phyloP scores from a whole-genome alignment of 2,797 vertebrate species.

The Girardinus metallicus region DNA sequence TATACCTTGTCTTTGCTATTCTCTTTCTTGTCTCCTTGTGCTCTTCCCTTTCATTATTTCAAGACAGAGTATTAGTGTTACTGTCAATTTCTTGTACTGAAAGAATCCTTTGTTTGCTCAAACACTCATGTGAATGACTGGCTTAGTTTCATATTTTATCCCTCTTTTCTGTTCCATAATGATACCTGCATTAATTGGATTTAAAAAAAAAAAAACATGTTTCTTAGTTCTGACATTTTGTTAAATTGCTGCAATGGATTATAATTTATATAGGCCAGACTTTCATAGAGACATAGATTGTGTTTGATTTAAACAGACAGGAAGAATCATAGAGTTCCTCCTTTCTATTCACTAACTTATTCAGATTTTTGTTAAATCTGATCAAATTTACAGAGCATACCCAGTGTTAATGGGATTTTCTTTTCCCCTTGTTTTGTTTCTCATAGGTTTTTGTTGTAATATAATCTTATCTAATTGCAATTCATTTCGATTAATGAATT shows the following conservation, averaged over 20 bases:
- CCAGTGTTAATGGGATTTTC: background rate
- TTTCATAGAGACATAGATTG: conserved; percentile 39
- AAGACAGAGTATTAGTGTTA: conserved; percentile 31
- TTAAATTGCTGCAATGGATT: conserved; percentile 23
- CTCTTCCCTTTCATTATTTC: conserved; percentile 20
- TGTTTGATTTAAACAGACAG: conserved; percentile 39
- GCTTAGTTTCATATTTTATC: conserved; percentile 43
- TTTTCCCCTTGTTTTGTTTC: background rate
- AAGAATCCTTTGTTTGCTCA: conserved; percentile 33
- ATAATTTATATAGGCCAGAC: conserved; percentile 17
- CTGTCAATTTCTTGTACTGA: conserved; percentile 36
- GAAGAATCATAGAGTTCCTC: conserved; percentile 21
- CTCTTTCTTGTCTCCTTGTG: background rate
- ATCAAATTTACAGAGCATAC: background rate
- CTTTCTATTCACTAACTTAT: conserved; percentile 2
- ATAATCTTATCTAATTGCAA: background rate
- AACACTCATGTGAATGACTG: conserved; percentile 31
- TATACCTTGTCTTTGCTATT: background rate
- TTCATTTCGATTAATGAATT: background rate
- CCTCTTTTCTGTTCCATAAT: conserved; percentile 17
- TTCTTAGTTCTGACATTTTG: conserved; percentile 27
- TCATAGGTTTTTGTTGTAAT: background rate
- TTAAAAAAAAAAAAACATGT: conserved; percentile 4
- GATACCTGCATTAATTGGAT: conserved; percentile 45
- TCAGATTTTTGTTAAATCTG: conserved; percentile 18